phyloP scores from a whole-genome alignment of 2,113 vertebrate genomes.

The Melanocharis versteri region DNA sequence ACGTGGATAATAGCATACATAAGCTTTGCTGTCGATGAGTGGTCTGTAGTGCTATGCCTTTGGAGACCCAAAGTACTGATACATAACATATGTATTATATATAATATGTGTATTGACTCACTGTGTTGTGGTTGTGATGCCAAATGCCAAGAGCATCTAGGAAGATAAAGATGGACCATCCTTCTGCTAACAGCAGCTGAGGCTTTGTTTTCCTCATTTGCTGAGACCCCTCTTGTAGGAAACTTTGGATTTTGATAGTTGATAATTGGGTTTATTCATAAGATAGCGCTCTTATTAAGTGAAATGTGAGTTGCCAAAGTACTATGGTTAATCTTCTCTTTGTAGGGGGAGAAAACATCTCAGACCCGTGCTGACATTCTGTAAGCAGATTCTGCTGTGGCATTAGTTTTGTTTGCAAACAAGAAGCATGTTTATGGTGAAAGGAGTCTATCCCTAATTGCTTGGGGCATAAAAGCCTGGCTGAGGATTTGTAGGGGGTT shows the following conservation, averaged over 20 bases:
- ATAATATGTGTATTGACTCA: background rate
- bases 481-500: background rate
- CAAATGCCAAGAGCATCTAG: background rate
- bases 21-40: background rate
- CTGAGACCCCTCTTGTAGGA: background rate
- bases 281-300: background rate
- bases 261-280: background rate
- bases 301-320: background rate
- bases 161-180: background rate
- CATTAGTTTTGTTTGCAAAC: background rate
- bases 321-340: background rate
- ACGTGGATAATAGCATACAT: background rate
- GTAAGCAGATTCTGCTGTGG: background rate
- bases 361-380: background rate
- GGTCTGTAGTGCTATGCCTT: background rate
- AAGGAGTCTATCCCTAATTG: background rate
- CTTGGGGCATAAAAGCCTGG: background rate
- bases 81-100: background rate
- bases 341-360: background rate
- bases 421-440: background rate
- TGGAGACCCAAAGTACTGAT: background rate
- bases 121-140: background rate
- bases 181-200: background rate
- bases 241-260: background rate
- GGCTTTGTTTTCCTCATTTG: background rate